phyloP scores from a whole-genome alignment of 2,113 vertebrate species.

The Sorex araneus region DNA sequence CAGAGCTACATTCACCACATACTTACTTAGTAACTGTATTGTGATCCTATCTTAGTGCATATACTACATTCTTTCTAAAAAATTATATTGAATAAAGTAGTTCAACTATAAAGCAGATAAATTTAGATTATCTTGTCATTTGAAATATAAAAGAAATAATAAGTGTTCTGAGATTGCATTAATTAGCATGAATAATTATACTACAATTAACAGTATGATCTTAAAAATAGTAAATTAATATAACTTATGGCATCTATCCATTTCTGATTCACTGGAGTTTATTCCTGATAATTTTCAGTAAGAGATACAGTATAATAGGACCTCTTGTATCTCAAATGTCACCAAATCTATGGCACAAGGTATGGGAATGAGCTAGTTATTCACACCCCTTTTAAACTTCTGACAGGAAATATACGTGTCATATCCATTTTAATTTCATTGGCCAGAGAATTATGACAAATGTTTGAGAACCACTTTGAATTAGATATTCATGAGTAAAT shows the following conservation, averaged over 20 bases:
- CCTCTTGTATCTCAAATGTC: background rate
- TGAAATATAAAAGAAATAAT: background rate
- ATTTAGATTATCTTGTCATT: background rate
- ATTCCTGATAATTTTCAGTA: too few species aligned
- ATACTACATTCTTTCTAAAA: background rate
- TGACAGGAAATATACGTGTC: background rate
- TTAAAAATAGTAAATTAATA: background rate
- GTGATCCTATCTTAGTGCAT: background rate
- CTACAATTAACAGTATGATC: background rate
- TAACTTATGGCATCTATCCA: background rate
- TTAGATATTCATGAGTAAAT: background rate
- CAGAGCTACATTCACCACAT: background rate
- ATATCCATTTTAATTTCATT: constrained; percentile 22
- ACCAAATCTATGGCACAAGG: background rate
- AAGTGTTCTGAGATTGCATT: background rate
- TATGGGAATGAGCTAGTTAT: background rate
- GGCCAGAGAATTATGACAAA: constrained; percentile 21
- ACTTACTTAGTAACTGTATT: background rate
- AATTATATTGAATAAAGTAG: background rate
- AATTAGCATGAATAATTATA: background rate
- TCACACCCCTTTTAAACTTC: background rate
- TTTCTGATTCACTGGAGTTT: too few species aligned
- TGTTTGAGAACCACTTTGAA: background rate
- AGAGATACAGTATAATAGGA: background rate
- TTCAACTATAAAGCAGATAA: background rate